These are phyloP conservation scores for Spialia ferax DNA, from an alignment of 2,888 invertebrate genomes.

Conservation along the genomic window DNA sequence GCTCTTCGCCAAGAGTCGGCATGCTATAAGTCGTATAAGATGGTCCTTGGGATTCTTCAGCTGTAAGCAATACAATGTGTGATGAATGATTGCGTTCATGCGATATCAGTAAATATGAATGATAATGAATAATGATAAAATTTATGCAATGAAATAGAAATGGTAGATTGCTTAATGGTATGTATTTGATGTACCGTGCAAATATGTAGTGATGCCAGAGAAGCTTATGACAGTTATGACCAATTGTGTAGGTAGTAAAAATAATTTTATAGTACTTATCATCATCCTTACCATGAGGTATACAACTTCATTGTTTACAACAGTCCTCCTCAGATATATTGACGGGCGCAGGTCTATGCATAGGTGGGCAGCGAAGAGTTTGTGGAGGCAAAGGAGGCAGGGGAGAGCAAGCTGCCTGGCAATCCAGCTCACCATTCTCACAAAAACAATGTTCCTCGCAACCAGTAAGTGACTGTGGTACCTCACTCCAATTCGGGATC, in stretches of 20 bases:
- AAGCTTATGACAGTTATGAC: not conserved
- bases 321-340: constrained; percentile 92
- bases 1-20: constrained; percentile 54
- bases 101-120: constrained; percentile 48
- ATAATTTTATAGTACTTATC: too few species aligned
- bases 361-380: constrained; percentile 90
- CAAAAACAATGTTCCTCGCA: constrained; percentile 96
- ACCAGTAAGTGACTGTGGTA: constrained; percentile 93
- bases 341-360: constrained; percentile 88
- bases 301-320: constrained; percentile 92
- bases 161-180: constrained; percentile 6
- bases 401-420: constrained; percentile 93
- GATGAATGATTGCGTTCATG: constrained; percentile 58
- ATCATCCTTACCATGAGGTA: constrained; percentile 66
- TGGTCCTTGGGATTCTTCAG: constrained; percentile 61
- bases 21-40: constrained; percentile 56
- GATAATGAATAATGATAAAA: not conserved
- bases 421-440: constrained; percentile 95
- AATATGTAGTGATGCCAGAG: too few species aligned
- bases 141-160: constrained; percentile 19
- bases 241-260: not conserved
- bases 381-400: constrained; percentile 92
- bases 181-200: constrained; percentile 8
- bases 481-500: constrained; percentile 93
- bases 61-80: constrained; percentile 73